Percentiles rank a stretch among this genome's conserved stretches.
Conservation (phyloP, 2,888 invertebrate species). For the Autographa gamma region DNA sequence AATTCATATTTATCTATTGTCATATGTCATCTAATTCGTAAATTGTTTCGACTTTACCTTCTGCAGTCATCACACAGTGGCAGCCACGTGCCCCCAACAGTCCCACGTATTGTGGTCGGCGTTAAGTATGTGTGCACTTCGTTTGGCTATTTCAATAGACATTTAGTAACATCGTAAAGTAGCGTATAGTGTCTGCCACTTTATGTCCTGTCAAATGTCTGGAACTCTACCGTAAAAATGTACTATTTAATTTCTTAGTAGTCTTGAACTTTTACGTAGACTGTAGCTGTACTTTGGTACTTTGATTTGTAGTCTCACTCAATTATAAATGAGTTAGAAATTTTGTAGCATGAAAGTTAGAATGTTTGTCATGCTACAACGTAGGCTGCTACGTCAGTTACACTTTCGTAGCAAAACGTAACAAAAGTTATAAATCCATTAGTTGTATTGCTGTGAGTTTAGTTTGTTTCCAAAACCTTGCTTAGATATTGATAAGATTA, state of each 20-base stretch:
- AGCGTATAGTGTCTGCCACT: constrained; percentile 8
- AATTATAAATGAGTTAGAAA: neutral
- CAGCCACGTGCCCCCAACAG: constrained; percentile 14
- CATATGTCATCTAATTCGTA: neutral
- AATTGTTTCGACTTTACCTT: neutral
- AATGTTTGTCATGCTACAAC: neutral
- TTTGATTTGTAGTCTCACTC: neutral
- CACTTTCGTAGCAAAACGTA: neutral
- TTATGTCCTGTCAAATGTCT: constrained; percentile 12
- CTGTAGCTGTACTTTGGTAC: neutral
- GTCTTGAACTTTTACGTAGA: neutral
- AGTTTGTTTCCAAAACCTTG: no score
- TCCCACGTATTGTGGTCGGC: constrained; percentile 37
- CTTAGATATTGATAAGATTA: no score
- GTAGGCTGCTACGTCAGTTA: neutral
- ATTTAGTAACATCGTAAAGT: constrained; percentile 19
- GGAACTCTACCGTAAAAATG: neutral
- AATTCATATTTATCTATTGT: no score
- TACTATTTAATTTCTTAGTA: neutral
- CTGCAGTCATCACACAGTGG: neutral
- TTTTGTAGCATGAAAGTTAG: neutral
- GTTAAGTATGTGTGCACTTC: constrained; percentile 43
- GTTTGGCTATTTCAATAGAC: constrained; percentile 41
- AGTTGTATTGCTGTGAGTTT: no score
- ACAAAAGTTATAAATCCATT: no score